Conservation (phyloP, 1,140 invertebrate genomes). For the Pseudomyrmex dendroicus region DNA sequence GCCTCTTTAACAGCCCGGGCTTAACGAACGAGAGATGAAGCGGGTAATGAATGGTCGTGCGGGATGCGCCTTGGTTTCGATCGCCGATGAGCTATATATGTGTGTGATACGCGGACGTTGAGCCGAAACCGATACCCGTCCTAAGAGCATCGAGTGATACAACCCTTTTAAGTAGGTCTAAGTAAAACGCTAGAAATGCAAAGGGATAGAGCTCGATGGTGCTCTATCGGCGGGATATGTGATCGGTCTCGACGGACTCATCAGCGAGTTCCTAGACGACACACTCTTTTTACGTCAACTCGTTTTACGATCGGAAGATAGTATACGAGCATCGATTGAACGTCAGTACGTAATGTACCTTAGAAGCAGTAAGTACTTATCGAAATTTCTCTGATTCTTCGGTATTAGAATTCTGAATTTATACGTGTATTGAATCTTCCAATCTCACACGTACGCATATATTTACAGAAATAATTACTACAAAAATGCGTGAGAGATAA, state of each 20-base stretch:
- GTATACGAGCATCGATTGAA: slow-evolving; percentile 8
- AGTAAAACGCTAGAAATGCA: slow-evolving; percentile 77
- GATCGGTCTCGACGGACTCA: slow-evolving; percentile 70
- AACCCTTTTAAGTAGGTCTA: slow-evolving; percentile 76
- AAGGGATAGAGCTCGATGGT: slow-evolving; percentile 64
- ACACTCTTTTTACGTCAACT: slow-evolving; percentile 13
- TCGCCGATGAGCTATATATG: slow-evolving; percentile 18
- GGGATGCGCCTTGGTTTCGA: slow-evolving; percentile 58
- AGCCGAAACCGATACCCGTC: slow-evolving; percentile 63
- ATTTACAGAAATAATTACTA: neutral
- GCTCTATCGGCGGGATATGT: slow-evolving; percentile 60
- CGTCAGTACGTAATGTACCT: neutral
- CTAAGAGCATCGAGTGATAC: slow-evolving; percentile 73
- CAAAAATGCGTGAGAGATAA: too few species aligned
- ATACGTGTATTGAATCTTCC: too few species aligned
- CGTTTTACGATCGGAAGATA: slow-evolving; percentile 12
- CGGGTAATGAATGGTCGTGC: slow-evolving; percentile 72
- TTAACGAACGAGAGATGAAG: slow-evolving; percentile 67
- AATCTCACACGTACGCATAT: too few species aligned
- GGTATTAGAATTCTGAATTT: neutral
- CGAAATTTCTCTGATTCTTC: neutral
- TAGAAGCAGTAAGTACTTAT: neutral
- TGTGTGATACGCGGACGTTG: slow-evolving; percentile 8
- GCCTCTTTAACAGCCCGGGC: slow-evolving; percentile 61
- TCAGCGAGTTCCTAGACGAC: slow-evolving; percentile 36